Evolutionary conservation across 2,113 vertebrate species (phyloP).

Genomic region (Drymodes brunneopygia): DNA sequence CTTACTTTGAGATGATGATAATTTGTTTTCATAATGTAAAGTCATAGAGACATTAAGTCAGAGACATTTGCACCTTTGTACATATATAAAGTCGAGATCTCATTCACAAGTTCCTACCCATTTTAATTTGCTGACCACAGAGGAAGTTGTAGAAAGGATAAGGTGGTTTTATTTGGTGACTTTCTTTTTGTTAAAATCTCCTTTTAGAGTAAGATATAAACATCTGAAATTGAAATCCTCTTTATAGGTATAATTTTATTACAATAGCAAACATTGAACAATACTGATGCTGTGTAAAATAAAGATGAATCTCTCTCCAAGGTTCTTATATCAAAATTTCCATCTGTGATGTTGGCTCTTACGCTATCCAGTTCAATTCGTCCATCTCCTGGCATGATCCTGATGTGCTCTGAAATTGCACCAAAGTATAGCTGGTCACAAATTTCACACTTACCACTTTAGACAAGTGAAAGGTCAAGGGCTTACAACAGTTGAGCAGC

Average conservation of each 20-base stretch:
- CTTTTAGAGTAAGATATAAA: not conserved
- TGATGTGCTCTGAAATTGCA: constrained; percentile 53
- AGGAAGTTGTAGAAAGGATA: not conserved
- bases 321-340: not conserved
- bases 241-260: not conserved
- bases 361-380: constrained; percentile 20
- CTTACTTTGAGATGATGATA: not conserved
- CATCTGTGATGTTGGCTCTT: not conserved
- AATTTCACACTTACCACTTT: constrained; percentile 58
- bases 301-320: not conserved
- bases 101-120: not conserved
- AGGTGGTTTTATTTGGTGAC: not conserved
- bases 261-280: not conserved
- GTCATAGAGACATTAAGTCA: not conserved
- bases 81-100: not conserved
- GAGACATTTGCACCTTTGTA: not conserved
- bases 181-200: not conserved
- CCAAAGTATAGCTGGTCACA: constrained; percentile 37
- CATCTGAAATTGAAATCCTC: not conserved
- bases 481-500: constrained; percentile 42
- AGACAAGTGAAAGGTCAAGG: constrained; percentile 60
- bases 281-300: not conserved
- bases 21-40: not conserved
- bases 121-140: not conserved
- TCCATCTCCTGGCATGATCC: constrained; percentile 19